Evolutionary conservation across 2,888 invertebrate species (phyloP), one percentile per base, ranked within the genome.

Genomic region (Oithona nana): DNA sequence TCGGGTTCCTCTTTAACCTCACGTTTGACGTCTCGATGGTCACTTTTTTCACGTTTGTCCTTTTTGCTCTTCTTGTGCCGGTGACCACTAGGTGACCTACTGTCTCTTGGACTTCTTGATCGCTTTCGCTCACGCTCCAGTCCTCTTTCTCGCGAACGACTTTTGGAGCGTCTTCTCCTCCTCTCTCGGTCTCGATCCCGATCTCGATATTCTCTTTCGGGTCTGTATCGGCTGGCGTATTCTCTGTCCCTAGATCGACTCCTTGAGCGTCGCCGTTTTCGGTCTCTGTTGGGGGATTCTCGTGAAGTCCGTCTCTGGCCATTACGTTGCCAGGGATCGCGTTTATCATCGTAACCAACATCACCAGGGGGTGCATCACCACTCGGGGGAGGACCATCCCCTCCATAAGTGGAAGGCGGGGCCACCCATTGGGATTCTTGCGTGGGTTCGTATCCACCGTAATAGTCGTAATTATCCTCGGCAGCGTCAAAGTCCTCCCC

Each of bases 381-480:
- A 13, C 22, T 22, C n/a, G 59, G 59, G 1, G 59, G 59, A 24
- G 56, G 56, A 13, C n/a, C n/a, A 8, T 8, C n/a, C 2, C 20
- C 31, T 16, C 20, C 29, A 24, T 28, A 57, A 57, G 31, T 24
- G 24, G 57, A 31, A n/a, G 57, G 57, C 52, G 74, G 73, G 68
- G 75, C 74, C 67, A 77, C 79, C 83, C 83, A 83, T 68, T 83
- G 83, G 57, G 79, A 80, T 69, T 84, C 83, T 69, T 83, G 83
- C 0, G 83, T 83, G 0, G 83, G 83, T 70, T 83, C 83, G 67
- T 83, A 83, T 16, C 56, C 51, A n/a, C 52, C 54, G 26, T 48
- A 49, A 29, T 39, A 59, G 22, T 22, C 22, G 49, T 50, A 48
- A 26, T 22, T 39, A 8, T 50, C 22, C 1, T 49, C 59, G 28